These are phyloP conservation scores for Rhegmatorhina hoffmannsi DNA, from an alignment of 2,113 vertebrate species.

Conservation along the genomic window DNA sequence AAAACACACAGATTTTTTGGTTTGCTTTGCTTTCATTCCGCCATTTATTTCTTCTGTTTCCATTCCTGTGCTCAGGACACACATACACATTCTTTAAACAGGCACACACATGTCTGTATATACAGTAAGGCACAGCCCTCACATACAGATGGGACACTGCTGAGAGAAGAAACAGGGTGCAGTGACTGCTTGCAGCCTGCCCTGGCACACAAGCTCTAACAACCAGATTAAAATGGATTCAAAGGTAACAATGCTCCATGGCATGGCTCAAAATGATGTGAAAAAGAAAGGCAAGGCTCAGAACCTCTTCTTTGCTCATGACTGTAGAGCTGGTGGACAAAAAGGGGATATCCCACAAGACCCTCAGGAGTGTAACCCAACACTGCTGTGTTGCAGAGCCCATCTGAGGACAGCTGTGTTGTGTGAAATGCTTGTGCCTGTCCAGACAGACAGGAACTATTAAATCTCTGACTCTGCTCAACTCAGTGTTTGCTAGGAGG, in stretches of 20 bases:
- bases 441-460: background rate
- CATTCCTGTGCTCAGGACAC: background rate
- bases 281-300: background rate
- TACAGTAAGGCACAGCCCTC: constrained; percentile 33
- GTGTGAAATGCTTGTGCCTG: background rate
- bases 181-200: background rate
- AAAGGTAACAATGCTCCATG: background rate
- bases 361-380: background rate
- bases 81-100: background rate
- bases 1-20: background rate
- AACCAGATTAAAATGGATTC: constrained; percentile 27
- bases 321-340: background rate
- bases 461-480: background rate
- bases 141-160: background rate
- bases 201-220: constrained; percentile 10
- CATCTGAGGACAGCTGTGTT: background rate
- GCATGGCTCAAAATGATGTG: background rate
- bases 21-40: background rate
- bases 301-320: background rate
- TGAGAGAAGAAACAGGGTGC: constrained; percentile 1
- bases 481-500: background rate
- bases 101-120: background rate
- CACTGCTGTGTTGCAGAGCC: background rate
- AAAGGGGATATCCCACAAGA: background rate
- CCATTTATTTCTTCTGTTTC: constrained; percentile 20